phyloP scores from a whole-genome alignment of 1,140 invertebrate species.

The Psilanteris sp. region DNA sequence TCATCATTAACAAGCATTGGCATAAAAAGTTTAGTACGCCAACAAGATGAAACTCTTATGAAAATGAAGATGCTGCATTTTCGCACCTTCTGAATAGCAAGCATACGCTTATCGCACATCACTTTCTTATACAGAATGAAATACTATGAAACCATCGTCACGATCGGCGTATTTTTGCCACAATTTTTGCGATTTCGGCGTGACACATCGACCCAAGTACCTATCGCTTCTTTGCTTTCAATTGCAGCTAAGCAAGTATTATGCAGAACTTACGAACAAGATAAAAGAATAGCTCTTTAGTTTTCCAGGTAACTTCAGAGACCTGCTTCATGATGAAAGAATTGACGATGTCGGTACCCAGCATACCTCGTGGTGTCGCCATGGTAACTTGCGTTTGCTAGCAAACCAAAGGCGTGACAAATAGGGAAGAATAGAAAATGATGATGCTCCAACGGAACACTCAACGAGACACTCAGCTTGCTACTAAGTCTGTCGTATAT shows the following conservation, averaged over 20 bases:
- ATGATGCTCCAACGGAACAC: conserved; percentile 60
- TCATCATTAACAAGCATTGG: no score
- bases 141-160: conserved; percentile 40
- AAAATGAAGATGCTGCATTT: conserved; percentile 57
- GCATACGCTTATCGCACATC: conserved; percentile 47
- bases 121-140: conserved; percentile 31
- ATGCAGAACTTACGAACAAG: conserved; percentile 48
- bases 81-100: conserved; percentile 35
- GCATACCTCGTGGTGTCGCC: conserved; percentile 63
- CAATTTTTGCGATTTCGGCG: conserved; percentile 45
- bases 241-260: conserved; percentile 47
- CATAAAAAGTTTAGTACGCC: conserved; percentile 21
- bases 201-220: conserved; percentile 36
- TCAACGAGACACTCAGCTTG: conserved; percentile 61
- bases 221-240: conserved; percentile 50
- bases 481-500: conserved; percentile 58
- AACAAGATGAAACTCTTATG: conserved; percentile 27
- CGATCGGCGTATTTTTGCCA: conserved; percentile 42
- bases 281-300: conserved; percentile 60
- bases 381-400: conserved; percentile 65
- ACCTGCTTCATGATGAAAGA: conserved; percentile 55
- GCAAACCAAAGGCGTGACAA: conserved; percentile 67
- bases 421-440: conserved; percentile 69
- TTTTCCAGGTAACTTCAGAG: conserved; percentile 47
- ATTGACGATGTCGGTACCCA: conserved; percentile 53